Conservation (phyloP, 2,797 vertebrate species). For the Acestrorhynchus altus region DNA sequence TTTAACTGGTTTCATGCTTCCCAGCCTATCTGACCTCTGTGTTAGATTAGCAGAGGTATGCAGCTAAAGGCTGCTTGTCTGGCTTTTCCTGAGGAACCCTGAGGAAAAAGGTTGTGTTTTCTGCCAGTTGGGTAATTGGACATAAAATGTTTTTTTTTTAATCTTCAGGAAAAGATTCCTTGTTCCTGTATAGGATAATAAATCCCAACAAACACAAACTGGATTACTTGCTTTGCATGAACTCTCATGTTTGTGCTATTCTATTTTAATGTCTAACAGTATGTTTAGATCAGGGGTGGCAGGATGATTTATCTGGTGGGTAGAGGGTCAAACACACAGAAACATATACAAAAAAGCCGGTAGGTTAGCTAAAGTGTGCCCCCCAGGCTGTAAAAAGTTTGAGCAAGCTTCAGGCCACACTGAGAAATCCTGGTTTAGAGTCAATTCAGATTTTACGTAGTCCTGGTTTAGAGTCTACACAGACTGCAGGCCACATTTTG, state of each 20-base stretch:
- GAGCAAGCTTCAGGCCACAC: no score
- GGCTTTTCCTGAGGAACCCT: constrained; percentile 42
- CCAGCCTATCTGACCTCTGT: constrained; percentile 46
- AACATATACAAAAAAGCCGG: no score
- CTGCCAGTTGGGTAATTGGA: constrained; percentile 25
- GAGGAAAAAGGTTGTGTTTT: constrained; percentile 23
- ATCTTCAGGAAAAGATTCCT: constrained; percentile 15
- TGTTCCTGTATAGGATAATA: constrained; percentile 12
- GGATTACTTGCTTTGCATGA: not conserved
- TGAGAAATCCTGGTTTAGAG: no score
- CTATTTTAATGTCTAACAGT: not conserved
- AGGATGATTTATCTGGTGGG: no score
- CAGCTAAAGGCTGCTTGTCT: constrained; percentile 42
- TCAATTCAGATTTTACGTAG: no score
- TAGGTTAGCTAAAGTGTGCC: no score
- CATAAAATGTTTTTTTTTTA: constrained; percentile 24
- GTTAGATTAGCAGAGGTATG: constrained; percentile 52
- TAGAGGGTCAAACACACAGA: no score
- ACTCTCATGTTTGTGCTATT: not conserved
- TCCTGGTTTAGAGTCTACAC: no score
- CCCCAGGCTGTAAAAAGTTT: no score
- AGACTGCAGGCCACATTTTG: no score
- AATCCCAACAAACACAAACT: not conserved
- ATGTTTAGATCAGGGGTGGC: no score
- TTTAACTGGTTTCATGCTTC: constrained; percentile 28